A percentile compares a stretch with the other conserved stretches of the same genome.
phyloP scores from a whole-genome alignment of 2,888 invertebrate species.

The Pandemis corylana region DNA sequence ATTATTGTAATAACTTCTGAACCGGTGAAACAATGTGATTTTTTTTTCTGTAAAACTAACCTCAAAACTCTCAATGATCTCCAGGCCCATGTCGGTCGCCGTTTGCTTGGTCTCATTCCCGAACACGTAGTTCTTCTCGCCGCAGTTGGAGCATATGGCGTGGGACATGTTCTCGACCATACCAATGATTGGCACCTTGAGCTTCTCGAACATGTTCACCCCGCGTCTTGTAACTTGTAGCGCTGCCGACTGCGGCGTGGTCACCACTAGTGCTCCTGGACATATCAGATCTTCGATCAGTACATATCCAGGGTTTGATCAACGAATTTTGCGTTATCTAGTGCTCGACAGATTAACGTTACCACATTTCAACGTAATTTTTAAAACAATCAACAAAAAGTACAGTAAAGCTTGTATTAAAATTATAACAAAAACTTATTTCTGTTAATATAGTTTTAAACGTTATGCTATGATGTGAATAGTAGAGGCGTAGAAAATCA shows the following conservation, averaged over 20 bases:
- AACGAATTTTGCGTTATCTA: too few species aligned
- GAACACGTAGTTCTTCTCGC: constrained; percentile 89
- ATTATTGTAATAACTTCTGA: too few species aligned
- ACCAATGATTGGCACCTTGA: constrained; percentile 94
- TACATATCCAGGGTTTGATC: neutral
- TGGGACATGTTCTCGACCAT: constrained; percentile 96
- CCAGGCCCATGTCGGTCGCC: constrained; percentile 87
- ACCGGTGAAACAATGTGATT: too few species aligned
- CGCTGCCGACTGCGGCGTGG: constrained; percentile 96
- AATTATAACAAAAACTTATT: too few species aligned
- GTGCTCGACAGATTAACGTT: too few species aligned
- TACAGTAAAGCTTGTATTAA: too few species aligned
- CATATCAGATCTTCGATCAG: neutral
- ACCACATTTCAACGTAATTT: too few species aligned
- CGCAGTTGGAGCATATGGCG: constrained; percentile 91
- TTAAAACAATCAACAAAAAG: too few species aligned
- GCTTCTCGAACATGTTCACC: constrained; percentile 93
- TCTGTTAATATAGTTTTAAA: too few species aligned
- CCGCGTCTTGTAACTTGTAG: constrained; percentile 94
- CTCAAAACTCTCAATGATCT: constrained; percentile 89
- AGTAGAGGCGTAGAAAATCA: too few species aligned
- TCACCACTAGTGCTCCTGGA: constrained; percentile 93
- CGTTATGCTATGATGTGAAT: too few species aligned
- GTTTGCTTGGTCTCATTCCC: constrained; percentile 87
- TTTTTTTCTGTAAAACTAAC: constrained; percentile 42